These are phyloP conservation scores for Pygocentrus nattereri DNA, from an alignment of 2,797 vertebrate species.

Conservation along the genomic window DNA sequence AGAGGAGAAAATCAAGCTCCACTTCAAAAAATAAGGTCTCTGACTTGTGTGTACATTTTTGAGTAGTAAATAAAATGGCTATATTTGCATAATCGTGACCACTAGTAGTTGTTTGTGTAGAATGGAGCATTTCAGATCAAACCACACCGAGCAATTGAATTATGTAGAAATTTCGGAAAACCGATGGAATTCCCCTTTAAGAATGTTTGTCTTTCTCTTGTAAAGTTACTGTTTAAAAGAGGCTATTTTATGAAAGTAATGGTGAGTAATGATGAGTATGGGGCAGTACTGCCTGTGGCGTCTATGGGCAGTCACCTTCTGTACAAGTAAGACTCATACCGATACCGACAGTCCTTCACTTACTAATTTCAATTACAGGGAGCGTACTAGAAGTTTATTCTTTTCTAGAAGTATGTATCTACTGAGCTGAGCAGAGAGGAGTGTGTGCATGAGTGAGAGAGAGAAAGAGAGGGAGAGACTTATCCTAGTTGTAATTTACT, in stretches of 20 bases:
- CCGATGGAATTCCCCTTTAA: too few relatives aligned
- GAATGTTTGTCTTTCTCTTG: too few relatives aligned
- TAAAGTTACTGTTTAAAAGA: neutral
- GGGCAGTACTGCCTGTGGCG: neutral
- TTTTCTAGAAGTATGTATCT: neutral
- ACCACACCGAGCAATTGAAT: too few relatives aligned
- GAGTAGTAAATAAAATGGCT: too few relatives aligned
- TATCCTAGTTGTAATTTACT: conserved; percentile 50
- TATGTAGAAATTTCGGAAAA: too few relatives aligned
- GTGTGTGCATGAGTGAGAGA: neutral
- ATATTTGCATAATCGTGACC: too few relatives aligned
- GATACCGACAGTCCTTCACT: neutral
- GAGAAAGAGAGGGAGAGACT: conserved; percentile 30
- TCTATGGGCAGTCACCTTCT: neutral
- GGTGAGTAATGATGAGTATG: neutral
- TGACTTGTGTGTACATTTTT: too few relatives aligned
- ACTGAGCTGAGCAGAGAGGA: neutral
- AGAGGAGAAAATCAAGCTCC: too few relatives aligned
- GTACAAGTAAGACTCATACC: neutral
- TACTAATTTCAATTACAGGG: neutral
- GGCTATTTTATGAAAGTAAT: neutral
- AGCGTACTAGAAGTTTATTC: neutral
- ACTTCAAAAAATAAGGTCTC: too few relatives aligned
- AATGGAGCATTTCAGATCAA: too few relatives aligned
- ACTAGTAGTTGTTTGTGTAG: too few relatives aligned